Evolutionary conservation across 2,113 vertebrate genomes (phyloP).

Genomic region (Pomatostomus ruficeps): DNA sequence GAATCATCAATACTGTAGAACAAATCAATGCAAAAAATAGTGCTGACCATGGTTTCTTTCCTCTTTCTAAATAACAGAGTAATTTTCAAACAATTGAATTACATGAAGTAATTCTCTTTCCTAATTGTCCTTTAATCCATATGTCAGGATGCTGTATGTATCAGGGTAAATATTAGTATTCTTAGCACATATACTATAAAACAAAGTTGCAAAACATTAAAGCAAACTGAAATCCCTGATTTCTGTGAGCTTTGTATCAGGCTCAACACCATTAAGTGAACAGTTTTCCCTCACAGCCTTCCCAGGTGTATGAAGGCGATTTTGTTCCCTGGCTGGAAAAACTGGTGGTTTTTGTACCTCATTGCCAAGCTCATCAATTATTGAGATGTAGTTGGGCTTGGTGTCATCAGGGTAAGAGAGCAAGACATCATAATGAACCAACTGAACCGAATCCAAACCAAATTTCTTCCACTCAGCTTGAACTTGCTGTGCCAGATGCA

Average conservation of each 20-base stretch:
- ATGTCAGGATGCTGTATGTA: not conserved
- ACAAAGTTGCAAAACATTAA: not conserved
- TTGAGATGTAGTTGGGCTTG: slow-evolving; percentile 86
- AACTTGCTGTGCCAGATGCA: slow-evolving; percentile 84
- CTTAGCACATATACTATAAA: not conserved
- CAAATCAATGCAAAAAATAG: not conserved
- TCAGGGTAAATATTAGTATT: not conserved
- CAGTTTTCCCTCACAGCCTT: not conserved
- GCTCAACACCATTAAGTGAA: not conserved
- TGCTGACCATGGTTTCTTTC: not conserved
- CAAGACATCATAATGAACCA: slow-evolving; percentile 89
- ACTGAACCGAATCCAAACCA: slow-evolving; percentile 87
- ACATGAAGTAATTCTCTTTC: not conserved
- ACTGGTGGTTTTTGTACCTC: slow-evolving; percentile 74
- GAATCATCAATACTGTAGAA: not conserved
- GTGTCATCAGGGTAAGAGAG: slow-evolving; percentile 88
- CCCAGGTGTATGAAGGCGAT: not conserved
- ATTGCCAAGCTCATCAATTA: slow-evolving; percentile 78
- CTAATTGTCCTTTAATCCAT: not conserved
- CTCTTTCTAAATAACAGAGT: not conserved
- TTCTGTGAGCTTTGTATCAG: not conserved
- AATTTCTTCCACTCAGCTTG: slow-evolving; percentile 85
- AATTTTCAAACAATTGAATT: not conserved
- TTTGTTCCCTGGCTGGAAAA: not conserved
- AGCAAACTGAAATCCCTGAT: not conserved